These are phyloP conservation scores for Benthosema pterotum DNA, from an alignment of 2,797 vertebrate species.

Conservation along the genomic window DNA sequence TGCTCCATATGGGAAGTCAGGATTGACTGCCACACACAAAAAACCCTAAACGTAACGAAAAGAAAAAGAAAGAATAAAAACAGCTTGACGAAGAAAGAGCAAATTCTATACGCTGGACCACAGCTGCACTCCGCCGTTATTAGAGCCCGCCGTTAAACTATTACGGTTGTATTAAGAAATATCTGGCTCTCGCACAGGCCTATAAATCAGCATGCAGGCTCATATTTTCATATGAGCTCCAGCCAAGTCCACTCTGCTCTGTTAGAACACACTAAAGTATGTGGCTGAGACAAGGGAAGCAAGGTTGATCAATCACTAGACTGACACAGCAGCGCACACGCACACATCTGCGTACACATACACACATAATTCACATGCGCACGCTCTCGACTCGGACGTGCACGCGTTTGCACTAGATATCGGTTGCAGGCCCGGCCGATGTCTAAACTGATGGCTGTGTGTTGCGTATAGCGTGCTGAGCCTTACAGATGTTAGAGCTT, in stretches of 20 bases:
- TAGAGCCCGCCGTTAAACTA: constrained; percentile 30
- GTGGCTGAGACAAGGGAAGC: constrained; percentile 23
- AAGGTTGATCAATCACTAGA: constrained; percentile 42
- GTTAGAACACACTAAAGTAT: constrained; percentile 45
- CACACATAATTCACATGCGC: not conserved
- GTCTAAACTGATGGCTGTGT: constrained; percentile 13
- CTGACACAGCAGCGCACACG: too few relatives aligned
- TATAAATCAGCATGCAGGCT: constrained; percentile 41
- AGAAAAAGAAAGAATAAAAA: not conserved
- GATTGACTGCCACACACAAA: too few relatives aligned
- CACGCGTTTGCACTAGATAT: not conserved
- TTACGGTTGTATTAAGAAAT: constrained; percentile 45
- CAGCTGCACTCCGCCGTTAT: not conserved
- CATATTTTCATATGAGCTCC: constrained; percentile 40
- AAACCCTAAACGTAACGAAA: too few relatives aligned
- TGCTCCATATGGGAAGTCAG: not conserved
- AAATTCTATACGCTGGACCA: constrained; percentile 7
- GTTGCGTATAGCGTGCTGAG: constrained; percentile 1
- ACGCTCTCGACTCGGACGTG: too few relatives aligned
- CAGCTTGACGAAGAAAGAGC: constrained; percentile 5
- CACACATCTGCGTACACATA: not conserved
- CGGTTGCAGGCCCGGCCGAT: constrained; percentile 9
- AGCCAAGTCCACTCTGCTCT: constrained; percentile 46
- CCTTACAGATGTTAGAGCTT: constrained; percentile 27
- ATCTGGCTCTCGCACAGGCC: constrained; percentile 33